These are phyloP conservation scores for Leptosomus discolor DNA, from an alignment of 2,113 vertebrate species.

Conservation along the genomic window DNA sequence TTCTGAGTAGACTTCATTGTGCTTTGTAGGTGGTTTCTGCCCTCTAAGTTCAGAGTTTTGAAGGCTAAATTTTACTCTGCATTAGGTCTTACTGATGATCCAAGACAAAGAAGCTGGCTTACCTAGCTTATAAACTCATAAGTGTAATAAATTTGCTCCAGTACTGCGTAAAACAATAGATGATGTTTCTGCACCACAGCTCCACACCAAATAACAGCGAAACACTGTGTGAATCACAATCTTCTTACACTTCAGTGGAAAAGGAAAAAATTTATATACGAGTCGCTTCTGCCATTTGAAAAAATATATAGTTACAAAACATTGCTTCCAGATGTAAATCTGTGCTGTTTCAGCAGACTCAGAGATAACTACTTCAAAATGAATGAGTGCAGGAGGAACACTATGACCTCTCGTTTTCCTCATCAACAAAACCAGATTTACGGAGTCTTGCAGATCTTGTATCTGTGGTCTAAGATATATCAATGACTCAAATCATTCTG, in stretches of 20 bases:
- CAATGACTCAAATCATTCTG: accelerated
- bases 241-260: not conserved
- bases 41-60: not conserved
- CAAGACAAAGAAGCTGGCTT: not conserved
- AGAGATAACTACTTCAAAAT: not conserved
- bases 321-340: not conserved
- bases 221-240: not conserved
- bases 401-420: not conserved
- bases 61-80: not conserved
- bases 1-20: not conserved
- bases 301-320: not conserved
- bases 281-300: not conserved
- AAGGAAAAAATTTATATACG: not conserved
- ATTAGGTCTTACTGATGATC: not conserved
- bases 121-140: not conserved
- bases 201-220: not conserved
- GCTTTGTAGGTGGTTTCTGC: not conserved
- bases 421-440: not conserved
- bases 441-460: not conserved
- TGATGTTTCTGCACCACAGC: not conserved
- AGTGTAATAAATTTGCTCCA: not conserved
- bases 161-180: not conserved
- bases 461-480: not conserved
- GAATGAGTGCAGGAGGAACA: not conserved
- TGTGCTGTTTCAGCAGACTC: not conserved